Conservation (phyloP, 2,888 invertebrate species). For the Andrena dorsata region DNA sequence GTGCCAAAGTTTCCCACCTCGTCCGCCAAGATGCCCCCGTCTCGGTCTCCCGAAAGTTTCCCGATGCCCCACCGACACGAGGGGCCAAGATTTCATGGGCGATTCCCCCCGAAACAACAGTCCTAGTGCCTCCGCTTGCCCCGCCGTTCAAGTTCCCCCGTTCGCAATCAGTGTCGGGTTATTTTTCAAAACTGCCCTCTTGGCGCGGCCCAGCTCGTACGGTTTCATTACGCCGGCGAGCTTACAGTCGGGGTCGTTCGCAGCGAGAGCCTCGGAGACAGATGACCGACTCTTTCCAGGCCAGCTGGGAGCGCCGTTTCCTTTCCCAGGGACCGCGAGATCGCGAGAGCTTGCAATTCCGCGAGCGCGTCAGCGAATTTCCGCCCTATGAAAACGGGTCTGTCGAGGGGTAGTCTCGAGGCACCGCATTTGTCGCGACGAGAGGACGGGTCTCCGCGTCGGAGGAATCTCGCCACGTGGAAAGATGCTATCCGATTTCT, state of each 20-base stretch:
- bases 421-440: slow-evolving; percentile 7
- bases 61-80: not conserved
- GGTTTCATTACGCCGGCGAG: slow-evolving; percentile 58
- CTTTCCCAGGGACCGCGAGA: slow-evolving; percentile 10
- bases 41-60: not conserved
- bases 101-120: not conserved
- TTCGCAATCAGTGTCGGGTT: not conserved
- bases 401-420: not conserved
- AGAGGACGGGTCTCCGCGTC: not conserved
- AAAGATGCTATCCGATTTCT: not conserved
- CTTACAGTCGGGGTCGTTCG: not conserved
- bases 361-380: slow-evolving; percentile 42
- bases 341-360: slow-evolving; percentile 19
- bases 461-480: not conserved
- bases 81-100: slow-evolving; percentile 1
- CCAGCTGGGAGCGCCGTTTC: slow-evolving; percentile 21
- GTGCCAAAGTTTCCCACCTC: not conserved
- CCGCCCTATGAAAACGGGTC: slow-evolving; percentile 20
- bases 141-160: not conserved
- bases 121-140: not conserved
- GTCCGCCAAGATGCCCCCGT: not conserved
- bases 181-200: slow-evolving; percentile 20
- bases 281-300: slow-evolving; percentile 18
- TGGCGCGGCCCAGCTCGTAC: slow-evolving; percentile 40
- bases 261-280: slow-evolving; percentile 2